Base-by-base conservation (phyloP, 2,113 vertebrate species). In the Tricholaema leucomelas region DNA sequence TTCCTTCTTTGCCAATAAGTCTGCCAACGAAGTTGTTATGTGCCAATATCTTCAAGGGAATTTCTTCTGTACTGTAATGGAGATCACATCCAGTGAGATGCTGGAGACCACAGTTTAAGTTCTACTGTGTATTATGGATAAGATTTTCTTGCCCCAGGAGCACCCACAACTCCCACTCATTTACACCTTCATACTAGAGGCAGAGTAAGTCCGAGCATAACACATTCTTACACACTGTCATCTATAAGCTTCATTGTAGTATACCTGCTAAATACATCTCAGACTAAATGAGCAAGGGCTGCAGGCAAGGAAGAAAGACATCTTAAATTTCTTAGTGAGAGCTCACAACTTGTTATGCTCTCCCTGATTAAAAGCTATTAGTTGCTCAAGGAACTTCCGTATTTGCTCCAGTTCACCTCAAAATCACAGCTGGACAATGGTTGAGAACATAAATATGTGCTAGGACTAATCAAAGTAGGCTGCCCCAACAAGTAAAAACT, bases 11-110 rank as follows among this genome's bases (percentile, higher is more conserved):
- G 56, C 99, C 99, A 95, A 99, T 99, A 73, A 99, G 97, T 69
- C 99, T 98, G 24, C 99, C 99, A 7, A 99, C 99, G 94, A 99
- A 99, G 96, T 99, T 99, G 97, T 99, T 99, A 97, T 99, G 99
- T 85, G 99, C 99, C 96, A 99, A 94, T 91, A 99, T 99, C 97
- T 99, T 99, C 97, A 99, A 96, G 52, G 99, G 99, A 92, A 99
- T 98, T 97, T 99, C 99, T 96, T 99, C 99, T 91, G 99, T 99
- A 80, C 99, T 99, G 97, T 93, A 97, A 95, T 56, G 60, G 69
- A 87, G 78, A 31, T 87, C 80, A 89, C 3, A 92, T 4, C 15
- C 75, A 78, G 81, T 94, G 33, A 96, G 93, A 95, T 91, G 87
- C 50, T 30, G 44, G 31, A 80, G 33, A 59, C 3, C 40, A 60